phyloP scores from a whole-genome alignment of 2,888 invertebrate genomes.

The Drosophila gaucha region DNA sequence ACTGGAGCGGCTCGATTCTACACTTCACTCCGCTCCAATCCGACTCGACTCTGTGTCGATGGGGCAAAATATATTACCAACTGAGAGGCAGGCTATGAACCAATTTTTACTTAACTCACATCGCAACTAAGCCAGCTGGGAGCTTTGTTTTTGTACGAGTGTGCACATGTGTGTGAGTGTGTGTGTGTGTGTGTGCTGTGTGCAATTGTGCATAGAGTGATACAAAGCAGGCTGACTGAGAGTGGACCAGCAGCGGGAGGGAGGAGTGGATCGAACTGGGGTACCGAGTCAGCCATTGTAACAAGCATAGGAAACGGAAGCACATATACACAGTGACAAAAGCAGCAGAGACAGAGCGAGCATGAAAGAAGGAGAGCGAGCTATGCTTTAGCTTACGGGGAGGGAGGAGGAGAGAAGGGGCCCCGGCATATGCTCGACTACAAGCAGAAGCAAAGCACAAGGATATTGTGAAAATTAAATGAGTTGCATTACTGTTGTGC shows the following conservation, averaged over 20 bases:
- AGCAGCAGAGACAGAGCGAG: conserved; percentile 9
- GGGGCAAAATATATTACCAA: conserved; percentile 73
- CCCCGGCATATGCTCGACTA: conserved; percentile 58
- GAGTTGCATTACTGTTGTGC: conserved; percentile 80
- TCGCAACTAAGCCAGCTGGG: conserved; percentile 33
- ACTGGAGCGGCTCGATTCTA: conserved; percentile 29
- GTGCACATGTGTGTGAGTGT: conserved; percentile 8
- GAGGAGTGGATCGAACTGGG: conserved; percentile 22
- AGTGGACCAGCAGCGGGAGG: conserved; percentile 8
- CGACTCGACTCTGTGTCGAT: conserved; percentile 45
- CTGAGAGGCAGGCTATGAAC: conserved; percentile 64
- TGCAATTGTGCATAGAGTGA: conserved; percentile 77
- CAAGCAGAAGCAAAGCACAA: conserved; percentile 66
- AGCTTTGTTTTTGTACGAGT: conserved; percentile 61
- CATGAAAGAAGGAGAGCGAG: conserved; percentile 15
- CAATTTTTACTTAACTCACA: conserved; percentile 75
- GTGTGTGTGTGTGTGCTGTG: conserved; percentile 51
- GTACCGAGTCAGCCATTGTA: conserved; percentile 60
- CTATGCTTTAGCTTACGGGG: conserved; percentile 16
- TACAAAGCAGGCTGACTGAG: conserved; percentile 54
- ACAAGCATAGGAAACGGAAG: conserved; percentile 69
- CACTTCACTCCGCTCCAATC: conserved; percentile 15
- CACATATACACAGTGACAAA: conserved; percentile 27
- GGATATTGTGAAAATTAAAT: conserved; percentile 81
- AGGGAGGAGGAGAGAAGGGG: conserved; percentile 6